Evolutionary conservation across 2,888 invertebrate genomes (phyloP).

Genomic region (Nomada flava): DNA sequence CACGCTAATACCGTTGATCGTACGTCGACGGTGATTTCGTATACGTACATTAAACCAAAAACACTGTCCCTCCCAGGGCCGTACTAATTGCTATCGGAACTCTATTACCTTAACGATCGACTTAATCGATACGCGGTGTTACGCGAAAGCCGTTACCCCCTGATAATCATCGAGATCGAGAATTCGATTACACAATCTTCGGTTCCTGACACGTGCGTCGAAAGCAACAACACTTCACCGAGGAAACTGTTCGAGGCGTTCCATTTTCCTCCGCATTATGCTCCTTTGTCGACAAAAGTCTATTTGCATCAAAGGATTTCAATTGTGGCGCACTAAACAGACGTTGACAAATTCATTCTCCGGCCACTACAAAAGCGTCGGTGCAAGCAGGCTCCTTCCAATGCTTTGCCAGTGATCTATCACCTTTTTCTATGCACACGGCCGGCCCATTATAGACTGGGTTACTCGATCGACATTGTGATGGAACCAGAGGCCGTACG

Average conservation of each 20-base stretch:
- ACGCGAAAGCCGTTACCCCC: conserved; percentile 30
- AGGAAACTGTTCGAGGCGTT: not conserved
- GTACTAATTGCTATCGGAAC: not conserved
- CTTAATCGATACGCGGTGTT: conserved; percentile 9
- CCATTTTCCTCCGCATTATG: conserved; percentile 24
- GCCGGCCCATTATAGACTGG: conserved; percentile 46
- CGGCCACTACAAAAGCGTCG: conserved; percentile 25
- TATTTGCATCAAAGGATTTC: conserved; percentile 25
- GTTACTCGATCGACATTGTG: conserved; percentile 44
- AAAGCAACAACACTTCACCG: conserved; percentile 32
- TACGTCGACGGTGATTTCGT: not conserved
- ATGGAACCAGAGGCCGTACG: conserved; percentile 8
- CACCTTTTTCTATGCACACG: conserved; percentile 17
- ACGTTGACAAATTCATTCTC: conserved; percentile 57
- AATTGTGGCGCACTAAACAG: not conserved
- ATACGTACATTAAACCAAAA: not conserved
- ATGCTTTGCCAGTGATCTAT: conserved; percentile 17
- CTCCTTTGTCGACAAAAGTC: not conserved
- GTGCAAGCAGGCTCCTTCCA: not conserved
- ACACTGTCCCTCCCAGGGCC: conserved; percentile 8
- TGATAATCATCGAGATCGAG: conserved; percentile 47
- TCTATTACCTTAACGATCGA: conserved; percentile 16
- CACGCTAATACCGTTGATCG: not conserved
- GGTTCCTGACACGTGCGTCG: conserved; percentile 11
- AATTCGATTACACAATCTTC: conserved; percentile 29